A percentile compares a stretch with the other conserved stretches of the same genome.
phyloP scores from a whole-genome alignment of 2,113 vertebrate species.

The Marmota flaviventris region DNA sequence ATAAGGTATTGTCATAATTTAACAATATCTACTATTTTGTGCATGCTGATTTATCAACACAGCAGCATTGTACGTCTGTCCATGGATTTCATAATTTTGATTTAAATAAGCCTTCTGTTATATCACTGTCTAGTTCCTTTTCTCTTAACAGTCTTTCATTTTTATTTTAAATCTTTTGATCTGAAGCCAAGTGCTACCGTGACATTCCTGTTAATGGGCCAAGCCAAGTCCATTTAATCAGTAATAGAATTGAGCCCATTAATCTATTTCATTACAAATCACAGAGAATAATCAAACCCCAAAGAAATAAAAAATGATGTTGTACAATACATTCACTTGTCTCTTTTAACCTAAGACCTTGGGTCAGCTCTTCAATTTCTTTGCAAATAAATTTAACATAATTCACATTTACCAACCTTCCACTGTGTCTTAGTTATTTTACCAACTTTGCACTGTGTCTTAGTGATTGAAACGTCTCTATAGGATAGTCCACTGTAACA shows the following conservation, averaged over 20 bases:
- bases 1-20: background rate
- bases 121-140: background rate
- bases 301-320: slow-evolving; percentile 51
- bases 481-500: background rate
- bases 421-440: background rate
- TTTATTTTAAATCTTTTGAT: slow-evolving; percentile 60
- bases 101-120: background rate
- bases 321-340: background rate
- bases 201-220: slow-evolving; percentile 1
- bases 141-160: background rate
- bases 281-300: background rate
- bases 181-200: slow-evolving; percentile 26
- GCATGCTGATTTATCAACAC: background rate
- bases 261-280: slow-evolving; percentile 61
- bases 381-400: slow-evolving; percentile 50
- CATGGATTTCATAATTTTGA: slow-evolving; percentile 13
- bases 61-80: background rate
- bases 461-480: slow-evolving; percentile 30
- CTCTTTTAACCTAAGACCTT: slow-evolving; percentile 28
- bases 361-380: slow-evolving; percentile 59
- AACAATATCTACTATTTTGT: background rate
- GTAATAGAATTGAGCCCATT: background rate
- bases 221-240: slow-evolving; percentile 45
- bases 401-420: slow-evolving; percentile 30
- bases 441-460: background rate